Evolutionary conservation across 2,113 vertebrate species (phyloP).

Genomic region (Martes martes): DNA sequence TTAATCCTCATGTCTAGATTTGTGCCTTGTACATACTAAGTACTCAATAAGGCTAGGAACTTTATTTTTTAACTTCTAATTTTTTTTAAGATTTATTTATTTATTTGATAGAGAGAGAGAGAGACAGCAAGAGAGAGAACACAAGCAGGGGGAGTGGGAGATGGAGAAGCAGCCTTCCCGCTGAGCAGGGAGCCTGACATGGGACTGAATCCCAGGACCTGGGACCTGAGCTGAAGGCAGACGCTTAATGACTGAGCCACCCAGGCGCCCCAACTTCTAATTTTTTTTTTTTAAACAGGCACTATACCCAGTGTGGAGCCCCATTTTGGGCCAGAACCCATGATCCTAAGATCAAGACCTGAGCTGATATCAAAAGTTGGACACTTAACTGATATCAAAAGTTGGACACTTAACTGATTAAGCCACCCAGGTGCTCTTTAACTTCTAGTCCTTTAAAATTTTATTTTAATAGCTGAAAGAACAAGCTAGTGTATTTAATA

Average conservation of each 20-base stretch:
- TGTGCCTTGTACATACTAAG: neutral
- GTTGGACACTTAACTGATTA: neutral
- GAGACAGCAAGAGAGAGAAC: too few relatives aligned
- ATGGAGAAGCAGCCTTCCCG: too few relatives aligned
- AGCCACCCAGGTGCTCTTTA: neutral
- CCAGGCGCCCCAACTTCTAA: too few relatives aligned
- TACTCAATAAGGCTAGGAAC: neutral
- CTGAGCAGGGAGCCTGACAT: too few relatives aligned
- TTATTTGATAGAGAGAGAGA: too few relatives aligned
- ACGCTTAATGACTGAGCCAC: too few relatives aligned
- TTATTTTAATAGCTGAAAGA: constrained; percentile 18
- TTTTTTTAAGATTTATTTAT: neutral
- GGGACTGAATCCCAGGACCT: too few relatives aligned
- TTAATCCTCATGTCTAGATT: neutral
- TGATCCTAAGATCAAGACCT: neutral
- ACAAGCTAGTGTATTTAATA: neutral
- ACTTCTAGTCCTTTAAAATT: neutral
- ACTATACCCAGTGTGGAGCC: neutral
- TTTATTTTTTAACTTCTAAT: neutral
- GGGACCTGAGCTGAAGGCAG: too few relatives aligned
- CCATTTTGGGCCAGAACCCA: neutral
- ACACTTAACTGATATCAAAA: neutral
- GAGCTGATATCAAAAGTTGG: neutral
- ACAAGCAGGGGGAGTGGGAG: too few relatives aligned
- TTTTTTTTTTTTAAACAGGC: neutral